Base-by-base conservation (phyloP, 2,797 vertebrate species). In the Neoniphon sammara region DNA sequence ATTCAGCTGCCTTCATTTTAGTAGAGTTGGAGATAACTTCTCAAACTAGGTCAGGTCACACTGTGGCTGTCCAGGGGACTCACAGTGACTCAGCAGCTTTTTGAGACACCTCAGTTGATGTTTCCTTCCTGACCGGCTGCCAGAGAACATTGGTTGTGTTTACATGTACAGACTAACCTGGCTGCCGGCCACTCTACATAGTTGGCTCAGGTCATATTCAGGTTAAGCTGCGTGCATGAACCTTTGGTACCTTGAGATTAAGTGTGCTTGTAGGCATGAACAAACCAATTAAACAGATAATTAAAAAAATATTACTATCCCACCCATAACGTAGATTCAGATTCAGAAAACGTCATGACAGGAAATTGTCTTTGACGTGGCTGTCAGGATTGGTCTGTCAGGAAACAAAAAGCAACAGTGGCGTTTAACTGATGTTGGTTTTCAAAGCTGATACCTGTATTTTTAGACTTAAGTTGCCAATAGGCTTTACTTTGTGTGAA, bases 1-100 rank as follows among this genome's bases (percentile, higher is more conserved):
- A 42, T 39, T n/a, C n/a, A n/a, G n/a, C 30, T 3, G 30, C 30
- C 30, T 31, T 6, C 3, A 3, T 31, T 3, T 31, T 3, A 31
- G 30, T 6, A 31, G 7, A 39, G 39, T 4, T 14, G 11, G 11
- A 42, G 39, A 36, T 36, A 36, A 11, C 39, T 14, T 15, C 2
- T 17, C n/a, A 21, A 65, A 67, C 3, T 1, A 27, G 21, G 27
- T 31, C 23, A 7, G 15, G 27, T 63, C 44, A 23, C 7, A 20
- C 50, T 57, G 23, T 69, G 57, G 7, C 2, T 6, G 20, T 46
- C 66, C 30, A 50, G 2, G 42, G 18, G 0, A 78, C 63, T 86
- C 84, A 82, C 74, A 25, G 80, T 92, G 90, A 92, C 87, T 91
- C 88, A 75, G 86, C 89, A 62, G n/a, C 64, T 9, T 62, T 6